phyloP scores from a whole-genome alignment of 2,888 invertebrate species.

The Imbricaverruca yamaguchii region DNA sequence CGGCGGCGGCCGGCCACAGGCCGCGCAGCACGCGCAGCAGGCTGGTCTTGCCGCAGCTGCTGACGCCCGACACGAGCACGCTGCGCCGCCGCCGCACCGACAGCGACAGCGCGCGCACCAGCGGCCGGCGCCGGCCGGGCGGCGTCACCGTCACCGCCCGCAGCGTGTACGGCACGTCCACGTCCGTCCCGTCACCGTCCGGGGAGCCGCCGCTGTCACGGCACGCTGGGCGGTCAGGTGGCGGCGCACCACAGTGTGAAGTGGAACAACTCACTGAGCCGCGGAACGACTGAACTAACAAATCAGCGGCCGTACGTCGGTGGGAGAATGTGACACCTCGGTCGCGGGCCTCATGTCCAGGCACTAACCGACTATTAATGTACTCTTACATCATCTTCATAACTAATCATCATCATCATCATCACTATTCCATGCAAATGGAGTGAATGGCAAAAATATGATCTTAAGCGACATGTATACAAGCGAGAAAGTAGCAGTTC shows the following conservation, averaged over 20 bases:
- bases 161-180: constrained; percentile 29
- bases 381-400: no score
- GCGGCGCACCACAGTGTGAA: no score
- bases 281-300: no score
- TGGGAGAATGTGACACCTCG: neutral
- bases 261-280: no score
- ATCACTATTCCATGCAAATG: no score
- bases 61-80: constrained; percentile 50
- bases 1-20: constrained; percentile 46
- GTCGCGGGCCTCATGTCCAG: no score
- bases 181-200: neutral
- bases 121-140: constrained; percentile 27
- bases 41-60: constrained; percentile 52
- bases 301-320: neutral
- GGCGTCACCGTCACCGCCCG: constrained; percentile 30
- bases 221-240: neutral
- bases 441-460: no score
- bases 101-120: constrained; percentile 43
- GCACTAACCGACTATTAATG: no score
- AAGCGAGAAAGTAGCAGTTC: no score
- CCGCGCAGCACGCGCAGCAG: constrained; percentile 49
- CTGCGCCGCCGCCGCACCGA: constrained; percentile 44
- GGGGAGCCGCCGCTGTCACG: neutral
- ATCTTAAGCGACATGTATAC: no score
- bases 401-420: no score